Evolutionary conservation across 2,888 invertebrate genomes (phyloP).

Genomic region (Portevinia maculata): DNA sequence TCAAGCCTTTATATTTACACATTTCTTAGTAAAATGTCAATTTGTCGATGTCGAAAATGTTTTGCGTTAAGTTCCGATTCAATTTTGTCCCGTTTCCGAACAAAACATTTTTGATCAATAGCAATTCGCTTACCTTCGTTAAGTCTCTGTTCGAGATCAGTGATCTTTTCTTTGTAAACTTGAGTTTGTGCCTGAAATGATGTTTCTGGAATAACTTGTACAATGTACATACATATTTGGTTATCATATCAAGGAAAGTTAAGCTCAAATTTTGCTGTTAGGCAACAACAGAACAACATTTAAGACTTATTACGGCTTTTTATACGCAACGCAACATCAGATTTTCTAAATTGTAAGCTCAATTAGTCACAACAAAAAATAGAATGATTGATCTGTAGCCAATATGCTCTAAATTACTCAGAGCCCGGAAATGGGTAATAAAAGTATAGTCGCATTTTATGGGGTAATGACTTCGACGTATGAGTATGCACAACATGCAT

Average conservation of each 20-base stretch:
- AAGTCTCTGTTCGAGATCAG: slow-evolving; percentile 80
- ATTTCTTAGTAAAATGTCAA: no score
- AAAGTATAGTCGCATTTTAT: no score
- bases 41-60: no score
- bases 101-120: not conserved
- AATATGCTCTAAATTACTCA: no score
- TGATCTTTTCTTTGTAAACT: slow-evolving; percentile 81
- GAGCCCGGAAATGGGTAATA: no score
- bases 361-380: no score
- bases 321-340: not conserved
- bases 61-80: no score
- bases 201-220: slow-evolving; percentile 63
- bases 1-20: no score
- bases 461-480: no score
- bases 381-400: no score
- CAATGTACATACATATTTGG: slow-evolving; percentile 57
- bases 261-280: slow-evolving; percentile 8
- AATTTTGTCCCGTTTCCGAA: slow-evolving; percentile 21
- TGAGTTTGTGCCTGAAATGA: slow-evolving; percentile 80
- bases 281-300: not conserved
- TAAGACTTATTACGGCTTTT: not conserved
- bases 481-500: no score
- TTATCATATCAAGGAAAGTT: slow-evolving; percentile 42
- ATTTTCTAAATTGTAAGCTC: no score
- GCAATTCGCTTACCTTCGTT: slow-evolving; percentile 25